phyloP scores from a whole-genome alignment of 1,140 invertebrate species.

The Aricia agestis region DNA sequence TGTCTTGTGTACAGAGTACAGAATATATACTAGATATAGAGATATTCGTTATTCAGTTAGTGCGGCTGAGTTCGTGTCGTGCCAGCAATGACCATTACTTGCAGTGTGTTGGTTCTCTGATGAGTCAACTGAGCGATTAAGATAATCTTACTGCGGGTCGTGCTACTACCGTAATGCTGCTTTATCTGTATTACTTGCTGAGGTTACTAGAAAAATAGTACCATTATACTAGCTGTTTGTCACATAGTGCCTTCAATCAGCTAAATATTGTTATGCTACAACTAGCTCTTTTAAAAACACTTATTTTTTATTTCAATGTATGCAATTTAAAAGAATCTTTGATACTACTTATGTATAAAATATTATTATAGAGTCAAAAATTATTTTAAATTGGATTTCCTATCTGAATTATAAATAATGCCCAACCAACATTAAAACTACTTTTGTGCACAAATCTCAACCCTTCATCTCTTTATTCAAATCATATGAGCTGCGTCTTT shows the following conservation, averaged over 20 bases:
- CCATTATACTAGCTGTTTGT: not conserved
- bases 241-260: not conserved
- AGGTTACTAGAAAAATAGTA: slow-evolving; percentile 4
- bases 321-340: too few species aligned
- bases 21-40: not conserved
- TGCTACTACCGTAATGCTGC: not conserved
- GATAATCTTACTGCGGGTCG: not conserved
- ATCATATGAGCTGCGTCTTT: not conserved
- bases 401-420: not conserved
- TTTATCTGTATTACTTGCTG: slow-evolving; percentile 2
- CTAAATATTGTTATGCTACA: too few species aligned
- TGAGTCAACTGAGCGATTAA: slow-evolving; percentile 2
- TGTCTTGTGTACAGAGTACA: not conserved
- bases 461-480: not conserved
- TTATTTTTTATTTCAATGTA: too few species aligned
- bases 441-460: not conserved
- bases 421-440: not conserved
- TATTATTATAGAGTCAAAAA: too few species aligned
- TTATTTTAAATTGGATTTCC: too few species aligned
- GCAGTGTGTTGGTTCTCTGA: not conserved
- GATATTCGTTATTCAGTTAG: not conserved
- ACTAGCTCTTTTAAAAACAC: too few species aligned
- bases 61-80: slow-evolving; percentile 2
- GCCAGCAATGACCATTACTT: not conserved
- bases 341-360: too few species aligned